Base-by-base conservation (phyloP, 2,888 invertebrate species). In the Anarsia innoxiella region DNA sequence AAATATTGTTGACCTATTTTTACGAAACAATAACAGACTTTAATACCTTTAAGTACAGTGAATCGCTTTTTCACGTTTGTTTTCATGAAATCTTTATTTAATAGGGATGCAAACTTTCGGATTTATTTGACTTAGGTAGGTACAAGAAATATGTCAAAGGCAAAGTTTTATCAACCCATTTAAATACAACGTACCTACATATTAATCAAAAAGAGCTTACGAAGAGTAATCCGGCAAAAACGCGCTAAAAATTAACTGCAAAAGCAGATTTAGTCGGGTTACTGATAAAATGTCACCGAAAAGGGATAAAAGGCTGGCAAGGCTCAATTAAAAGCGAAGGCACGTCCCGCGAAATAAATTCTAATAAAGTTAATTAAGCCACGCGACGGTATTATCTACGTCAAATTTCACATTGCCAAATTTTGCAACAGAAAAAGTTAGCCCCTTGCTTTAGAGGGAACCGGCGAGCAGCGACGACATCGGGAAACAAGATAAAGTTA, bases 311-410 rank as follows among this genome's bases (percentile, higher is more conserved):
- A 31, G 31, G 35, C 34, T 31, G 26, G 10, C 27, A 63, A 58
- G 50, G 49, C 51, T 46, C 53, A 53, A 56, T 62, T 60, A 61
- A 58, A 45, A 42, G 45, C 53, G 38, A 51, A 51, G 53, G 67
- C 71, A 74, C 73, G 74, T 75, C 61, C 56, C 56, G 43, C 57
- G 59, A 66, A 77, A 78, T 77, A 80, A 79, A 82, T 80, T 80
- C 71, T 71, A 80, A 79, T 80, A 73, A 79, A 77, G 64, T 80
- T 83, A 80, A 83, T 82, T 78, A 83, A 80, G 72, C 65, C 63
- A 59, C 77, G 60, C 62, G 56, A 57, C 53, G 63, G 69, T 59
- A 74, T 76, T 82, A 82, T 82, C 80, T 78, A 59, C 53, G 65
- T 69, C 64, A 73, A 76, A 71, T 59, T 72, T 64, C 59, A 60